Evolutionary conservation across 2,113 vertebrate species (phyloP), one percentile per base, ranked within the genome.

Genomic region (Prionailurus bengalensis): DNA sequence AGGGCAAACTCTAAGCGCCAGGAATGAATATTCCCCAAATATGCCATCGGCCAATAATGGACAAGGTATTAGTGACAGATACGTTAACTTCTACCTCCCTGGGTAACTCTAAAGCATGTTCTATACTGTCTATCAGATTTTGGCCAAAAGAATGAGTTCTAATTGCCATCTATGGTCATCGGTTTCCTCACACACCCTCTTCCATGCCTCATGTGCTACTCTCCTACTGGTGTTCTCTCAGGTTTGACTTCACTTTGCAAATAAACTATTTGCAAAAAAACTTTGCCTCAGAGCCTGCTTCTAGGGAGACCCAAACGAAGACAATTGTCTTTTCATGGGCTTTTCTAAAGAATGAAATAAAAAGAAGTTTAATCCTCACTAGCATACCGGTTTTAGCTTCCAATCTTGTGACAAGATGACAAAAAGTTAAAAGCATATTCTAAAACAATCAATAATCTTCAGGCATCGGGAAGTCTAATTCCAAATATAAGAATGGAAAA

Each of bases 401-500:
- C 33, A n/a, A 73, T 42, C 39, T 82, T 61, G 76, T 79, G 5
- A 83, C 13, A 90, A 31, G 9, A 61, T 33, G 53, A 71, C 39
- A 93, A 66, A 71, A 89, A 63, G 3, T 27, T 51, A 36, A 73
- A 94, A 86, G 19, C 8, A n/a, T 73, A 81, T 51, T 42, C 48
- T 80, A 79, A 70, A 83, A 86, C 17, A 88, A 80, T 84, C 66
- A 61, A 21, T 65, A 33, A 51, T 76, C 33, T 70, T 88, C 16
- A 76, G 16, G 10, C 19, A 68, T 4, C 45, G 19, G 5, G 53
- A 79, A 93, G 1, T 84, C 12, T 78, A 92, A 76, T 76, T 84
- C 42, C 31, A 89, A 89, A 89, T 70, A 58, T 12, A 61, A 94
- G 25, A 78, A 65, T 58, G 29, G n/a, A 73, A 97, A 97, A 79